These are phyloP conservation scores for Hylia prasina DNA, from an alignment of 2,113 vertebrate genomes.

Conservation along the genomic window DNA sequence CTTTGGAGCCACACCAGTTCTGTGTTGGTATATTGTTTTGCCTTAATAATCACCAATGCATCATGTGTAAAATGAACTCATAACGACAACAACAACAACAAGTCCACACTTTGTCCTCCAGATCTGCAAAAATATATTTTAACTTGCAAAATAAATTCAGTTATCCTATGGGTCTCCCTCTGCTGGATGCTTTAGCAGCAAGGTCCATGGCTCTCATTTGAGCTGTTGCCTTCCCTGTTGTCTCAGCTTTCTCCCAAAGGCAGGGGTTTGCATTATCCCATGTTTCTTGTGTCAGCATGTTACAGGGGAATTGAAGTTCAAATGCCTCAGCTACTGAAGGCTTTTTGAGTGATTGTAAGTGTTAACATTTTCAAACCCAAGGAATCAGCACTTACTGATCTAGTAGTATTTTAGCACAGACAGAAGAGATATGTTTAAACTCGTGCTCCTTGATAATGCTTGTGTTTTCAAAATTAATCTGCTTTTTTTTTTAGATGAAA, in stretches of 20 bases:
- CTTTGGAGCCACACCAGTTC: not conserved
- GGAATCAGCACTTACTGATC: not conserved
- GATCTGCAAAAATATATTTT: not conserved
- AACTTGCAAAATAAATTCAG: not conserved
- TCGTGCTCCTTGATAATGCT: not conserved
- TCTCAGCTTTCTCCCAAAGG: not conserved
- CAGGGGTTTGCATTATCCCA: not conserved
- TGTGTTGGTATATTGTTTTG: not conserved
- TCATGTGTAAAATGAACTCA: not conserved
- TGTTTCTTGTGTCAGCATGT: not conserved
- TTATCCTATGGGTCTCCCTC: not conserved
- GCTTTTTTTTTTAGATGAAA: not conserved
- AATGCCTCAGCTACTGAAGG: not conserved
- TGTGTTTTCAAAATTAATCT: not conserved
- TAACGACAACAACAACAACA: not conserved
- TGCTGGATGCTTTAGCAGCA: not conserved
- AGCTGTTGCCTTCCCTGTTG: not conserved
- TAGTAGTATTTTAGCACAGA: not conserved
- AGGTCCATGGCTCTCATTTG: not conserved
- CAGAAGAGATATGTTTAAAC: not conserved
- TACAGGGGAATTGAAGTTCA: not conserved
- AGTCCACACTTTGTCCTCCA: not conserved
- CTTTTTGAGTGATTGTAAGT: not conserved
- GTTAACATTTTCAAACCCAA: not conserved
- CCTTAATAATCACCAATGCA: not conserved